Evolutionary conservation across 2,888 invertebrate species (phyloP), one percentile per base, ranked within the genome.

Genomic region (Sclerodermus sp.): DNA sequence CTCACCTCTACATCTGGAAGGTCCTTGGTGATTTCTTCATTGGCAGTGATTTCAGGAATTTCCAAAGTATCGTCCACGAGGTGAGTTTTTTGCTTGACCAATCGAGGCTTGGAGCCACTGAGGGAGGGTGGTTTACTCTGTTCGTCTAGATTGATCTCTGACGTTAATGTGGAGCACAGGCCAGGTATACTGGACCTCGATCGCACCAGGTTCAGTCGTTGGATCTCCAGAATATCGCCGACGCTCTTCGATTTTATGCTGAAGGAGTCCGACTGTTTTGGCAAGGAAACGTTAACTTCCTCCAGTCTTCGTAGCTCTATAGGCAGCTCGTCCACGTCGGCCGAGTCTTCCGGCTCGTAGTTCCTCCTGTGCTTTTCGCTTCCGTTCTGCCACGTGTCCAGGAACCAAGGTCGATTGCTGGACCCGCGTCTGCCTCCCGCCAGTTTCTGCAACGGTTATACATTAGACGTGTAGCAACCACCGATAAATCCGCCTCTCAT

Each of bases 21-120:
- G 55, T 70, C 71, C 53, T 64, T 63, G 53, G 62, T 53, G 50
- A 64, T 49, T 53, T 83, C 83, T 70, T 85, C 84, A 85, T 88
- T 88, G 71, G 89, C 89, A 73, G 71, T 74, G 70, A 64, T 70
- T 52, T 68, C 62, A 48, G 68, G 57, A 61, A 64, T 55, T 56
- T 70, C 65, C 59, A 67, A 60, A 42, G 58, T 55, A 36, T 55
- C 77, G 34, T 91, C 90, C 70, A 90, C 88, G 71, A 90, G 87
- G 52, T 92, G 85, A 1, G 90, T 90, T 76, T 93, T 93, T 78
- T 93, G 93, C 79, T 93, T 93, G 10, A 92, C 90, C 44, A 93
- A 82, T 64, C 86, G 85, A 15, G 92, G 92, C 71, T 84, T 84
- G 23, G 68, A 65, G 57, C 62, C 46, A 50, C 60, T 76, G 73